Evolutionary conservation across 2,113 vertebrate species (phyloP).

Genomic region (Marmota flaviventris): DNA sequence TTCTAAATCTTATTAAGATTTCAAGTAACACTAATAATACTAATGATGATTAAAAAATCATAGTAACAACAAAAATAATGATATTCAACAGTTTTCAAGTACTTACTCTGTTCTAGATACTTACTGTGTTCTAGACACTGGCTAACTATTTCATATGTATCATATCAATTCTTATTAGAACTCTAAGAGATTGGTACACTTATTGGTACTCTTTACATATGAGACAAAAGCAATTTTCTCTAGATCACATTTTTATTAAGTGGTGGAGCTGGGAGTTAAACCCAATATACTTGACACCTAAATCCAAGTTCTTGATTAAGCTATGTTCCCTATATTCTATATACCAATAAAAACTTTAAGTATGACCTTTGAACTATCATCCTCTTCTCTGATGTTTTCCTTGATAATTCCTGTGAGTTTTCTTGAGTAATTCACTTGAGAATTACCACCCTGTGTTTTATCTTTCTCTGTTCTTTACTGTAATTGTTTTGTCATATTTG

Average conservation of each 20-base stretch:
- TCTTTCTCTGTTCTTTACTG: neutral
- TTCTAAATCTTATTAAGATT: neutral
- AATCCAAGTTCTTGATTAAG: neutral
- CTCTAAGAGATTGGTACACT: neutral
- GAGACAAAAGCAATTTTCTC: neutral
- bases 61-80: conserved; percentile 22
- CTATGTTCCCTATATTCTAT: neutral
- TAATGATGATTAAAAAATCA: neutral
- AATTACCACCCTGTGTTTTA: neutral
- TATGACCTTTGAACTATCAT: neutral
- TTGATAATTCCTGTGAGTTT: neutral
- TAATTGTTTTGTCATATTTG: neutral
- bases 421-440: neutral
- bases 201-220: neutral
- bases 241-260: neutral
- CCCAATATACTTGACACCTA: neutral
- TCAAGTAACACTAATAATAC: neutral
- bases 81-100: neutral
- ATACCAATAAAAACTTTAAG: neutral
- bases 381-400: neutral
- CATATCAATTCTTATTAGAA: conserved; percentile 21
- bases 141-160: neutral
- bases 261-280: neutral
- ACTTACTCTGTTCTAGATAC: neutral
- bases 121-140: neutral